A percentile compares a stretch with the other conserved stretches of the same genome.
phyloP scores from a whole-genome alignment of 1,140 invertebrate genomes.

The Hylaeus anthracinus region DNA sequence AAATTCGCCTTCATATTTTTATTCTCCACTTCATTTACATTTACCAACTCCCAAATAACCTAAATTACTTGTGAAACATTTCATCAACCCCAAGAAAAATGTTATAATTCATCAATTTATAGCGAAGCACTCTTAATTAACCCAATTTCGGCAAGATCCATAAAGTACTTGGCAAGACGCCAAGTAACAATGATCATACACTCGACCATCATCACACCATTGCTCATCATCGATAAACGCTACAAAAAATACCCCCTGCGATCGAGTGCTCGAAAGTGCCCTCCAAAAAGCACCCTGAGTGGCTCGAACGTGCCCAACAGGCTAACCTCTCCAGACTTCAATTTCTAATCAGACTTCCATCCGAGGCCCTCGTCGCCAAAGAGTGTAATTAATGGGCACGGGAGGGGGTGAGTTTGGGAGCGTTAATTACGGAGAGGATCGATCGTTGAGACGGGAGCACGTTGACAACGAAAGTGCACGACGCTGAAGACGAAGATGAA shows the following conservation, averaged over 20 bases:
- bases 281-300: neutral
- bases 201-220: no score
- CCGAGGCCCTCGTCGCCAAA: neutral
- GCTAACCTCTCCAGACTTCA: neutral
- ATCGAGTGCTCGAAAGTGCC: neutral
- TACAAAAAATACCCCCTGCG: neutral
- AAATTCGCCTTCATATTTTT: no score
- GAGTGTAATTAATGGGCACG: constrained; percentile 26
- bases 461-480: constrained; percentile 27
- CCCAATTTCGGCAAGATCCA: no score
- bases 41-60: no score
- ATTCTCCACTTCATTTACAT: no score
- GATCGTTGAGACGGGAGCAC: constrained; percentile 20
- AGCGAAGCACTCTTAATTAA: no score
- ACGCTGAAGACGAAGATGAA: constrained; percentile 25
- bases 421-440: constrained; percentile 26
- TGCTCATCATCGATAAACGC: neutral
- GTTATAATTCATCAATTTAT: no score
- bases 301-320: neutral
- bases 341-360: constrained; percentile 35
- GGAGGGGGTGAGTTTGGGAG: neutral
- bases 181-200: no score
- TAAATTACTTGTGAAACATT: no score
- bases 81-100: no score
- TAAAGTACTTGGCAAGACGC: no score